Percentiles rank a stretch among this genome's conserved stretches.
phyloP scores from a whole-genome alignment of 2,888 invertebrate species.

The Zaprionus obscuricornis region DNA sequence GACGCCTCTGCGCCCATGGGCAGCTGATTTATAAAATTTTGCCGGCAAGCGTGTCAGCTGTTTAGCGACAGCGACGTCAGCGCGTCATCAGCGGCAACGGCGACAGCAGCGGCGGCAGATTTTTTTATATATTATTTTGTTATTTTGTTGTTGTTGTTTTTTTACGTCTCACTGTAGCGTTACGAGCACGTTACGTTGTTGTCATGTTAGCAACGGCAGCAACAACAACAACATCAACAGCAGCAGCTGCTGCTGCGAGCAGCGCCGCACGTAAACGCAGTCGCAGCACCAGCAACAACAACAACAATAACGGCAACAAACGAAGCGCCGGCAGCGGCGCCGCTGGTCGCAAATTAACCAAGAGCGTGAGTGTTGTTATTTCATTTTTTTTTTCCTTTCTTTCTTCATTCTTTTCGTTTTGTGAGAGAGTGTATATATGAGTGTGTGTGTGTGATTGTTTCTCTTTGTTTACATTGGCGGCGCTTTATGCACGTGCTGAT shows the following conservation, averaged over 20 bases:
- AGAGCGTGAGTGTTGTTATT: slow-evolving; percentile 69
- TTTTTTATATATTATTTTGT: too few relatives aligned
- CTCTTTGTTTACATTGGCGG: slow-evolving; percentile 64
- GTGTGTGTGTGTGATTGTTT: slow-evolving; percentile 32
- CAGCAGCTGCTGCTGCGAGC: slow-evolving; percentile 50
- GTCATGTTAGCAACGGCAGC: slow-evolving; percentile 75
- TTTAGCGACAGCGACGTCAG: slow-evolving; percentile 42
- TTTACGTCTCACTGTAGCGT: slow-evolving; percentile 38
- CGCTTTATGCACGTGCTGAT: slow-evolving; percentile 58
- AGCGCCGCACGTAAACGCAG: slow-evolving; percentile 67
- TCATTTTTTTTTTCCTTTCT: slow-evolving; percentile 15
- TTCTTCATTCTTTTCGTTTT: slow-evolving; percentile 24
- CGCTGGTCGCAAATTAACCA: slow-evolving; percentile 67
- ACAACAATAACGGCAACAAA: slow-evolving; percentile 48
- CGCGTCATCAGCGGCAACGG: slow-evolving; percentile 19
- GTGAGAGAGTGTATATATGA: not conserved
- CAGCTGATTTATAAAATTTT: slow-evolving; percentile 75
- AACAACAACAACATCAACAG: slow-evolving; percentile 43
- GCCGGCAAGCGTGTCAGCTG: slow-evolving; percentile 78
- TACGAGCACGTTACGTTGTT: too few relatives aligned
- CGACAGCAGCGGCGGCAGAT: slow-evolving; percentile 7
- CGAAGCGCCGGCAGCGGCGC: slow-evolving; percentile 59
- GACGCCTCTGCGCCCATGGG: slow-evolving; percentile 46
- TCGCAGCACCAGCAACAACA: slow-evolving; percentile 66
- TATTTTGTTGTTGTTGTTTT: too few relatives aligned